Conservation (phyloP, 2,888 invertebrate genomes). For the Linyphia triangularis region DNA sequence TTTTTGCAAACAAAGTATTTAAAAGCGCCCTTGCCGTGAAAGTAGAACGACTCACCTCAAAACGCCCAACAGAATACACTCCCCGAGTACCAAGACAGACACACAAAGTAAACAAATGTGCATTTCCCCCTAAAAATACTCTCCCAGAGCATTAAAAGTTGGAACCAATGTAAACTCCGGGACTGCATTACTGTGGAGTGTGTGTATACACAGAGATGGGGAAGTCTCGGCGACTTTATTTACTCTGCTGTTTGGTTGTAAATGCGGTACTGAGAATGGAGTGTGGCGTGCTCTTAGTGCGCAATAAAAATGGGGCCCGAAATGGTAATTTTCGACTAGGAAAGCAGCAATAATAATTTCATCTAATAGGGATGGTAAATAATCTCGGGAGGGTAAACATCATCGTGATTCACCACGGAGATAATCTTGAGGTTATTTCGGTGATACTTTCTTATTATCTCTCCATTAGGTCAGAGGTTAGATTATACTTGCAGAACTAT, state of each 20-base stretch:
- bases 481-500: no score
- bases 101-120: constrained; percentile 21
- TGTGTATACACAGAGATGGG: constrained; percentile 16
- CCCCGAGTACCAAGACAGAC: constrained; percentile 5
- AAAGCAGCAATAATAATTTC: constrained; percentile 41
- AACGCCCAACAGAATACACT: not conserved
- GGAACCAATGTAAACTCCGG: constrained; percentile 39
- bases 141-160: constrained; percentile 26
- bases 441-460: no score
- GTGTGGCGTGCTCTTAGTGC: constrained; percentile 4
- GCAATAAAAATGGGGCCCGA: constrained; percentile 36
- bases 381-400: constrained; percentile 22
- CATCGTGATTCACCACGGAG: not conserved
- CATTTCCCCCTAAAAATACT: constrained; percentile 35
- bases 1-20: not conserved
- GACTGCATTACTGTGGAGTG: constrained; percentile 28
- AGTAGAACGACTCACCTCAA: constrained; percentile 18
- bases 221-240: constrained; percentile 27
- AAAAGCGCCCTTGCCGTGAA: constrained; percentile 11
- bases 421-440: not conserved
- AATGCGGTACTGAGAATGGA: not conserved
- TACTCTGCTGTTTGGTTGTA: constrained; percentile 1
- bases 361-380: constrained; percentile 23
- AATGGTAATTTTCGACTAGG: constrained; percentile 33
- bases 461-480: no score